A percentile compares a stretch with the other conserved stretches of the same genome.
Evolutionary conservation across 2,888 invertebrate species (phyloP).

Genomic region (Chymomyza amoena): DNA sequence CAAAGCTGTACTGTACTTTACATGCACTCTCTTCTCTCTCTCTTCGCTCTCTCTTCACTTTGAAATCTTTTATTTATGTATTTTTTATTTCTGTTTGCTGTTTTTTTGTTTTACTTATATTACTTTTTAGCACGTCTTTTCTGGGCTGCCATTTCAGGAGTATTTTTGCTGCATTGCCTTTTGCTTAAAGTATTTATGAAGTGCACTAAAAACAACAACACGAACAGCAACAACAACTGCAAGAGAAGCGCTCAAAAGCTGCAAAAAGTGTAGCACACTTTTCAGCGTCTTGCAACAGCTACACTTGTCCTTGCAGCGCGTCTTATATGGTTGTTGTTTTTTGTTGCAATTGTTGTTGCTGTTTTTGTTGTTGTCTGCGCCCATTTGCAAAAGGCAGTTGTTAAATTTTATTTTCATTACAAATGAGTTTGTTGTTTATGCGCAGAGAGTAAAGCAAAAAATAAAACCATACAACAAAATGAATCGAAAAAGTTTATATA

Average conservation of each 20-base stretch:
- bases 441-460: conserved; percentile 27
- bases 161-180: not conserved
- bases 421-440: conserved; percentile 57
- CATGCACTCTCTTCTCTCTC: not conserved
- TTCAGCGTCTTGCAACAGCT: conserved; percentile 38
- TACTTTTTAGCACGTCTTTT: not conserved
- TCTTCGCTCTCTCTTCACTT: not conserved
- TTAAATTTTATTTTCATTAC: conserved; percentile 63
- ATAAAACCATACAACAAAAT: conserved; percentile 27
- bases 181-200: conserved; percentile 4
- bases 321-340: conserved; percentile 15
- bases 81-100: not conserved
- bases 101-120: not conserved
- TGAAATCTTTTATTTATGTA: not conserved
- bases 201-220: not conserved
- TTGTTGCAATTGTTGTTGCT: not conserved
- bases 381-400: conserved; percentile 25
- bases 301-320: conserved; percentile 47
- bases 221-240: not conserved
- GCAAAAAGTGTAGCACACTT: conserved; percentile 62
- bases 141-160: not conserved
- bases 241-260: not conserved
- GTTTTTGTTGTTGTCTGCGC: conserved; percentile 7
- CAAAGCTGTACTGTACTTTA: not conserved
- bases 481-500: conserved; percentile 36